Base-by-base conservation (phyloP, 2,797 vertebrate species). In the Myiothlypis chrysogaster region DNA sequence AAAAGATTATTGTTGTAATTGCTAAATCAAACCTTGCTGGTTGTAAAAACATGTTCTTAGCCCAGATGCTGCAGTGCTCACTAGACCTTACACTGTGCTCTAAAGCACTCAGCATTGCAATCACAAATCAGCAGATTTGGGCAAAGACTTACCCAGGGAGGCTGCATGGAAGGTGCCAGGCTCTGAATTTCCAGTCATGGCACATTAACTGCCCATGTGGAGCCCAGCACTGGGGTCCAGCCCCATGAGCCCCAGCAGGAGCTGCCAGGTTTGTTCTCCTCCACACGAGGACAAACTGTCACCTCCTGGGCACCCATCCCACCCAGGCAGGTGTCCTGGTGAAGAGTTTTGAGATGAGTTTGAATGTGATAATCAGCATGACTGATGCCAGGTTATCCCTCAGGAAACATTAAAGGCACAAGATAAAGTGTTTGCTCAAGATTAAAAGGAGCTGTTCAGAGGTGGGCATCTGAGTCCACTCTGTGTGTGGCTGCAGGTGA, bases 1-100 rank as follows among this genome's bases (percentile, higher is more conserved):
- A 37, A 34, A 44, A 83, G 52, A 75, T 87, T 76, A 63, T 84
- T 89, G 46, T 77, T 82, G 56, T 66, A 76, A 68, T 14, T 20
- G 47, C 39, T 65, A 75, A 81, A 79, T 77, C 49, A 93, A 92
- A 39, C 39, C 25, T 23, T 7, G 14, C 56, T 79, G 14, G 10
- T 50, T 69, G 10, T 53, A 72, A 90, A 82, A 87, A 37, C 19
- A 24, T 2, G 2, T 79, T 89, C 53, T 78, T 47, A n/a, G 41
- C 30, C 46, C 79, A 88, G 59, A 65, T 47, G 84, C 68, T 82
- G 49, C 61, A 17, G 44, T 14, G 24, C 57, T 89, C 55, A 68
- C 19, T 22, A 85, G 84, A 82, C 39, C 50, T 93, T 70, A n/a
- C 6, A 9, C 59, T 63, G 64, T 76, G 41, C 46, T 81, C 69